These are phyloP conservation scores for Chironomus tepperi DNA, from an alignment of 1,140 invertebrate species.

Conservation along the genomic window DNA sequence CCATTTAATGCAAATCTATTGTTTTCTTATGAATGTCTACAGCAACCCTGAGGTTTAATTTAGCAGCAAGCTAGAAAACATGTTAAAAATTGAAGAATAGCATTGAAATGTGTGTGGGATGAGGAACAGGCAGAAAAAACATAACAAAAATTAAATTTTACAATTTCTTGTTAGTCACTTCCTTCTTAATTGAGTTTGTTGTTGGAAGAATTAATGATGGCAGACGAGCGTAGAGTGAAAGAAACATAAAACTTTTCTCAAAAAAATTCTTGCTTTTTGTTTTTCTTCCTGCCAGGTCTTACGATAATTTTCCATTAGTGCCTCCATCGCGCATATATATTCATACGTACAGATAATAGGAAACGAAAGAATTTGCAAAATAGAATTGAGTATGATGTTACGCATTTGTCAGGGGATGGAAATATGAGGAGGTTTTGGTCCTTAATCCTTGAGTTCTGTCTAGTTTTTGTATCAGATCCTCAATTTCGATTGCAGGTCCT, in stretches of 20 bases:
- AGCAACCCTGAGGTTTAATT: neutral
- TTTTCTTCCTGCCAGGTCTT: slow-evolving; percentile 3
- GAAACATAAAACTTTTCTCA: neutral
- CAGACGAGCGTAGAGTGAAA: neutral
- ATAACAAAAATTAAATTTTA: slow-evolving; percentile 15
- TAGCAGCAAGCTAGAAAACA: neutral
- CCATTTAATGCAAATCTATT: slow-evolving; percentile 14
- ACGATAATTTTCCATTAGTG: slow-evolving; percentile 20
- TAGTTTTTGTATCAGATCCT: no score
- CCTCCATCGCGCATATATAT: neutral
- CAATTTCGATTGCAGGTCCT: no score
- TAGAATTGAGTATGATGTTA: no score
- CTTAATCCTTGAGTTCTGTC: no score
- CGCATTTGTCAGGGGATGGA: no score
- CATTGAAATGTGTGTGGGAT: no score
- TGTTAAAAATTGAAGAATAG: no score
- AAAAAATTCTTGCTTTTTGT: neutral
- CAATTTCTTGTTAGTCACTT: slow-evolving; percentile 23
- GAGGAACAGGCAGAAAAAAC: neutral
- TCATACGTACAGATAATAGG: neutral
- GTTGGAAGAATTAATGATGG: slow-evolving; percentile 9
- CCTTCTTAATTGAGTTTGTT: slow-evolving; percentile 23
- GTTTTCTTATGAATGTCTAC: neutral
- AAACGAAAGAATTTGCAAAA: neutral
- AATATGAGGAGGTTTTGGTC: no score